These are phyloP conservation scores for Gallinago paraguaiae DNA, from an alignment of 2,113 vertebrate species.

Conservation along the genomic window DNA sequence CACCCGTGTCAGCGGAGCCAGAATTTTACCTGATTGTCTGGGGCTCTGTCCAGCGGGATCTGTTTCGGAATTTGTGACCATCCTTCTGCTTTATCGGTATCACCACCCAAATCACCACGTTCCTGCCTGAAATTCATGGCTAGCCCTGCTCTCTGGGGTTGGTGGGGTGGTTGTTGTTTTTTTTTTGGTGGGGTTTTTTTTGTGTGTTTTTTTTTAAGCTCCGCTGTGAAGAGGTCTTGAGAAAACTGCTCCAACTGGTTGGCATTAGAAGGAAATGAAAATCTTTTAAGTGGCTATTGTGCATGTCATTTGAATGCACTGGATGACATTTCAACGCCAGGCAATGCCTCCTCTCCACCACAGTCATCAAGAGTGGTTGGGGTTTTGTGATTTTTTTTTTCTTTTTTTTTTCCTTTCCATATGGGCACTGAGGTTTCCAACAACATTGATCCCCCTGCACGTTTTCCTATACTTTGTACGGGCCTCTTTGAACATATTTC, in stretches of 20 bases:
- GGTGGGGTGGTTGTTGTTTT: no score
- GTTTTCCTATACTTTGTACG: slow-evolving; percentile 30
- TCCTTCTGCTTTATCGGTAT: background rate
- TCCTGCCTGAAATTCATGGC: background rate
- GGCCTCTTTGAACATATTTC: slow-evolving; percentile 41
- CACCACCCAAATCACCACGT: background rate
- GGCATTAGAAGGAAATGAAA: slow-evolving; percentile 49
- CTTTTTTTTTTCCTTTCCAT: slow-evolving; percentile 19
- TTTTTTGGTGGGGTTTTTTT: background rate
- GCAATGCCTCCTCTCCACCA: slow-evolving; percentile 52
- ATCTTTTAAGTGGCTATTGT: slow-evolving; percentile 62
- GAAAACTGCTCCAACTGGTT: slow-evolving; percentile 34
- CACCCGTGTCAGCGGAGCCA: background rate
- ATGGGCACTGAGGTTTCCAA: slow-evolving; percentile 48
- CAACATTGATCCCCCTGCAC: slow-evolving; percentile 33
- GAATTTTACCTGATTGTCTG: background rate
- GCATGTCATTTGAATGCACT: slow-evolving; percentile 39
- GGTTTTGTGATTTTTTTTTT: background rate
- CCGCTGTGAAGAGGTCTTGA: background rate
- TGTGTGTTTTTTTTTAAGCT: background rate
- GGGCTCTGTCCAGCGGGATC: background rate
- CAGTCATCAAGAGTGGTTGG: slow-evolving; percentile 40
- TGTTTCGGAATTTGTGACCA: background rate
- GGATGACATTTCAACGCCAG: slow-evolving; percentile 57
- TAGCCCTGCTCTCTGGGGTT: background rate